Percentiles rank a stretch among this genome's conserved stretches.
These are phyloP conservation scores for Eurystomus gularis DNA, from an alignment of 2,113 vertebrate species.

Conservation along the genomic window DNA sequence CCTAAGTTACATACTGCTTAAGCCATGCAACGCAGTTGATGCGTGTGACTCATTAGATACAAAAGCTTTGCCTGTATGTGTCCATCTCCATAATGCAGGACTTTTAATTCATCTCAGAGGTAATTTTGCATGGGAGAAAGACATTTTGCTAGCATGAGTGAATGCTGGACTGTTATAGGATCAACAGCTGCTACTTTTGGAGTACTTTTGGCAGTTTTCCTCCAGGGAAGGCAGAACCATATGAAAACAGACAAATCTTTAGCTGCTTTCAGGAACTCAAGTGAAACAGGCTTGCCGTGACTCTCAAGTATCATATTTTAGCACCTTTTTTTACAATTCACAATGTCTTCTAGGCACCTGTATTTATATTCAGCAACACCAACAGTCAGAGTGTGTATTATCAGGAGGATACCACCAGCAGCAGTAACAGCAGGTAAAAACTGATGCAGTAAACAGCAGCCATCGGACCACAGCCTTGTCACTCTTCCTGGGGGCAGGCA, in stretches of 20 bases:
- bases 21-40: background rate
- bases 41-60: background rate
- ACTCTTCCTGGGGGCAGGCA: background rate
- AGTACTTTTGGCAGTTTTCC: constrained; percentile 4
- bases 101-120: background rate
- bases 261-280: constrained; percentile 45
- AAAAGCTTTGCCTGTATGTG: background rate
- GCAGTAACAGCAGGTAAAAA: background rate
- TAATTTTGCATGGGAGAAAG: background rate
- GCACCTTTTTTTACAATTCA: background rate
- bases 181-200: background rate
- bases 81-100: background rate
- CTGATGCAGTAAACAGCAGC: background rate
- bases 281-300: background rate
- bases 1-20: background rate
- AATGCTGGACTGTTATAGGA: background rate
- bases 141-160: background rate
- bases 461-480: background rate
- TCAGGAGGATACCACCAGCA: background rate
- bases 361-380: background rate
- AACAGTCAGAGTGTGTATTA: background rate
- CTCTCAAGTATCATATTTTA: background rate
- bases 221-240: constrained; percentile 32
- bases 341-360: background rate
- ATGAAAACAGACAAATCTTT: constrained; percentile 29